Conservation (phyloP, 2,113 vertebrate genomes). For the Malurus melanocephalus region DNA sequence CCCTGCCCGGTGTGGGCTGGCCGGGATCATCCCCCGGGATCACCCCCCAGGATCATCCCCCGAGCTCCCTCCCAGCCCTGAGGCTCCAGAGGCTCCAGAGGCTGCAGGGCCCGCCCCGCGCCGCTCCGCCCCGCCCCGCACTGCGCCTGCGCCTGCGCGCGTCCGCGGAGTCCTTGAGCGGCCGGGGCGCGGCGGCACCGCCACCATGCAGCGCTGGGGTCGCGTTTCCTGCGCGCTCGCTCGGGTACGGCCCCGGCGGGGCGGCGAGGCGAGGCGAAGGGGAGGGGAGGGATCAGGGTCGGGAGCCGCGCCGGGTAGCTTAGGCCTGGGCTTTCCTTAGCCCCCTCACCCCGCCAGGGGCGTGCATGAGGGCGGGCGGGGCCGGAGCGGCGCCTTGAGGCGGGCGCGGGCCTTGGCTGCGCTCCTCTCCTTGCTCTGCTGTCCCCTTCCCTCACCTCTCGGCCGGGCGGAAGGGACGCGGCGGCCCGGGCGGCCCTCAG, state of each 20-base stretch:
- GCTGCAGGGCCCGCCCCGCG: not conserved
- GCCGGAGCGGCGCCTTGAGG: not conserved
- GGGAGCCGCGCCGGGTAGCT: not conserved
- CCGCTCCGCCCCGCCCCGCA: not conserved
- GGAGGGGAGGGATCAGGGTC: not conserved
- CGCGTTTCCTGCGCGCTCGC: not conserved
- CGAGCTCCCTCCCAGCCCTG: fast-evolving
- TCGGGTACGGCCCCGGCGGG: not conserved
- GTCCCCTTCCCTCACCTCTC: not conserved
- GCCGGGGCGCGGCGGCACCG: not conserved
- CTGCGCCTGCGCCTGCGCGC: not conserved
- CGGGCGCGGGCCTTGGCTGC: not conserved
- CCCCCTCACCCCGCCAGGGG: no score
- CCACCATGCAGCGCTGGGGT: not conserved
- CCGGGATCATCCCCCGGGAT: fast-evolving
- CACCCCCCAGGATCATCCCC: no score
- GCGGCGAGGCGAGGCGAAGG: not conserved
- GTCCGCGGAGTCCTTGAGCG: not conserved
- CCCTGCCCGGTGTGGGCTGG: fast-evolving
- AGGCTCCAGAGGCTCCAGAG: not conserved
- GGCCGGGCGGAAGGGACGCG: not conserved
- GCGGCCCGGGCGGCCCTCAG: not conserved
- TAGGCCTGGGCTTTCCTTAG: not conserved
- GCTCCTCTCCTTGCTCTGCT: not conserved
- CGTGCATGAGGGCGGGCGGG: not conserved